A percentile compares a stretch with the other conserved stretches of the same genome.
Conservation (phyloP, 2,888 invertebrate genomes). For the Heterodera filipjevi region DNA sequence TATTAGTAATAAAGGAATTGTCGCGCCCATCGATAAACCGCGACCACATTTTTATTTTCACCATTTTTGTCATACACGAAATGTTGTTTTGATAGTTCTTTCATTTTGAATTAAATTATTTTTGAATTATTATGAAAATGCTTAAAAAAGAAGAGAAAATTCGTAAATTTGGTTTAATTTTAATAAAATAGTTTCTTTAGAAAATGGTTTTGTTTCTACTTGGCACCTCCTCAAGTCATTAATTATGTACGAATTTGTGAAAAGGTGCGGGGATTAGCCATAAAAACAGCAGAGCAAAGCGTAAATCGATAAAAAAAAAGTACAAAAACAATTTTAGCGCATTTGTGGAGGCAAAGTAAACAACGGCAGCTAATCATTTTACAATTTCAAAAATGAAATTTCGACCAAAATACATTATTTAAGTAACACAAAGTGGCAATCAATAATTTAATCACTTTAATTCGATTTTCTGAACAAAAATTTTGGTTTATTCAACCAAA, state of each 20-base stretch:
- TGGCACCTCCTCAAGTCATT: too few relatives aligned
- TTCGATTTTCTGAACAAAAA: not conserved
- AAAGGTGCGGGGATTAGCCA: not conserved
- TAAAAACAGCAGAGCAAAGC: not conserved
- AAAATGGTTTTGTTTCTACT: too few relatives aligned
- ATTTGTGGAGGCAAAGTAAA: not conserved
- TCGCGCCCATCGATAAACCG: not conserved
- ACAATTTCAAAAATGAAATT: too few relatives aligned
- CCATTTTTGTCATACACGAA: too few relatives aligned
- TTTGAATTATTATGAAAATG: too few relatives aligned
- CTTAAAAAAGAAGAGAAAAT: too few relatives aligned
- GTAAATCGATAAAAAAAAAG: not conserved
- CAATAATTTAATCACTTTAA: not conserved
- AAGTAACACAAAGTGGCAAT: not conserved
- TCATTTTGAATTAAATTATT: too few relatives aligned
- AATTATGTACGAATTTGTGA: too few relatives aligned
- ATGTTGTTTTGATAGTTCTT: too few relatives aligned
- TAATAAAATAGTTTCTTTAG: too few relatives aligned
- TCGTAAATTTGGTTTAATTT: too few relatives aligned
- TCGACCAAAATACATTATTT: not conserved
- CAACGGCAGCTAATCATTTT: not conserved
- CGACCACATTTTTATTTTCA: not conserved
- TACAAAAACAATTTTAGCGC: not conserved
- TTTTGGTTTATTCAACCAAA: not conserved
- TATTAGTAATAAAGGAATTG: not conserved